These are phyloP conservation scores for Phyto melanocephala DNA, from an alignment of 2,888 invertebrate species.

Conservation along the genomic window DNA sequence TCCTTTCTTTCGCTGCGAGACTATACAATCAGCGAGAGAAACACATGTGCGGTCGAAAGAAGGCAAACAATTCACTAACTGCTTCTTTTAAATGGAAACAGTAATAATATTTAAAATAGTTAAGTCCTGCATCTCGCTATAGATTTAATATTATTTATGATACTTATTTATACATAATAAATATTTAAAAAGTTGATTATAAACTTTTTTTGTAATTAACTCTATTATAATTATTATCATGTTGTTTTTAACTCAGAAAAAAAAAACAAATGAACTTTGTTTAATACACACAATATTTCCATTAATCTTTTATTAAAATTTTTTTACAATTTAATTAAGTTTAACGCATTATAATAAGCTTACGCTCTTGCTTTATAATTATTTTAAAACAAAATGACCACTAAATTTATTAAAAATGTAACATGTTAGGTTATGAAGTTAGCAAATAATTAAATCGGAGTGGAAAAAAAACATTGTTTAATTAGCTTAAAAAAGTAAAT, in stretches of 20 bases:
- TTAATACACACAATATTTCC: neutral
- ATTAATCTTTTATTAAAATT: neutral
- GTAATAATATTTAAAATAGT: too few relatives aligned
- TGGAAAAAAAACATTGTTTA: neutral
- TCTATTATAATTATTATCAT: conserved; percentile 10
- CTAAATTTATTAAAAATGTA: neutral
- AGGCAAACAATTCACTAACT: too few relatives aligned
- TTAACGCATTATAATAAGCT: neutral
- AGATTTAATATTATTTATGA: too few relatives aligned
- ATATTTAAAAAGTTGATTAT: neutral
- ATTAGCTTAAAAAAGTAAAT: neutral
- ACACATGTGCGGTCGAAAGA: too few relatives aligned
- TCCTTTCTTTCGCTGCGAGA: too few relatives aligned
- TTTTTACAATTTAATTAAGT: conserved; percentile 40
- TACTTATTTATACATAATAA: too few relatives aligned
- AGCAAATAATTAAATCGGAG: neutral
- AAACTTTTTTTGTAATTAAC: conserved; percentile 38
- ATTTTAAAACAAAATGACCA: neutral
- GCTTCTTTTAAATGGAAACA: too few relatives aligned
- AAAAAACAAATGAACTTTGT: neutral
- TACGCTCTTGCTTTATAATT: neutral
- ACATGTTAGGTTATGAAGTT: neutral
- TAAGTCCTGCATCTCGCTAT: too few relatives aligned
- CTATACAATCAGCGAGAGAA: too few relatives aligned
- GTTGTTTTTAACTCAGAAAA: neutral